Evolutionary conservation across 2,113 vertebrate genomes (phyloP).

Genomic region (Spheniscus mendiculus): DNA sequence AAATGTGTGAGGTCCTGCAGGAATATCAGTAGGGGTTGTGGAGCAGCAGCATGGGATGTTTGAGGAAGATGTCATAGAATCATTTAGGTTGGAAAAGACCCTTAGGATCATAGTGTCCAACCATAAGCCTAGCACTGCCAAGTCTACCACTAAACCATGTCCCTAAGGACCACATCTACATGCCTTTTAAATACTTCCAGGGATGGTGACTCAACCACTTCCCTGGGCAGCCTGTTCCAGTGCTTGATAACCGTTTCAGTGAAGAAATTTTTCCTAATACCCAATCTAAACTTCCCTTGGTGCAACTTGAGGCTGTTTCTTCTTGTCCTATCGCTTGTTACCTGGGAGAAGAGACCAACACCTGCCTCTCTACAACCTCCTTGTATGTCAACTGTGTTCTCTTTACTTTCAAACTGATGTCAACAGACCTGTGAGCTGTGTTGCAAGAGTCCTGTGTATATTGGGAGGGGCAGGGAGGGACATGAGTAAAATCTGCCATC

Average conservation of each 20-base stretch:
- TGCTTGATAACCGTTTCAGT: not conserved
- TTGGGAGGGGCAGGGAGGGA: not conserved
- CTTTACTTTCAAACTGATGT: not conserved
- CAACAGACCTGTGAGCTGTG: not conserved
- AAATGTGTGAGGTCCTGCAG: not conserved
- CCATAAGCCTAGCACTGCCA: not conserved
- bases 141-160: not conserved
- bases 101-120: not conserved
- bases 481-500: not conserved
- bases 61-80: not conserved
- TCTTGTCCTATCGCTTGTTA: not conserved
- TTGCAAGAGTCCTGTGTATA: not conserved
- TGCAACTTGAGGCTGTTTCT: not conserved
- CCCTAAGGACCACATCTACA: not conserved
- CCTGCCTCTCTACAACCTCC: not conserved
- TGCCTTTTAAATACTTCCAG: not conserved
- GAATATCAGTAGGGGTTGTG: not conserved
- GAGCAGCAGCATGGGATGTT: not conserved
- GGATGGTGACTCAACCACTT: not conserved
- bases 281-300: not conserved
- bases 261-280: not conserved
- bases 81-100: not conserved
- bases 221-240: not conserved
- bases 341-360: not conserved
- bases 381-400: not conserved